Conservation (phyloP, 2,113 vertebrate species). For the Oreochromis niloticus region DNA sequence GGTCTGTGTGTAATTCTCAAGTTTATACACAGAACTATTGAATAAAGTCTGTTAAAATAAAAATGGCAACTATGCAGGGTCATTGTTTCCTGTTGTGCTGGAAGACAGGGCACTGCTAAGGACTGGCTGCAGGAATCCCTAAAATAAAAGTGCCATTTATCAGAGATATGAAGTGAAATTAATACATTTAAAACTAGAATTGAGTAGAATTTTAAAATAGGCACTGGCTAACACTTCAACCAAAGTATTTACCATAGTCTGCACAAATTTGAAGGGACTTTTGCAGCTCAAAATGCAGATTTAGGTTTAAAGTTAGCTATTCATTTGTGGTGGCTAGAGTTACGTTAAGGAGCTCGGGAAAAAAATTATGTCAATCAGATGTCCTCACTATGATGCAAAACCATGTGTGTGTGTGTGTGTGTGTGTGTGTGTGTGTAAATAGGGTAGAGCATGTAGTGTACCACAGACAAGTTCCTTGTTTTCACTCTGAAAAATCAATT, state of each 20-base stretch:
- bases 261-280: neutral
- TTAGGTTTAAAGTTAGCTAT: neutral
- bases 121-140: neutral
- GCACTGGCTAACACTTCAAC: rapidly evolving
- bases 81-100: neutral
- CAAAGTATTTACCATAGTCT: neutral
- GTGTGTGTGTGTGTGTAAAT: neutral
- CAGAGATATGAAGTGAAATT: neutral
- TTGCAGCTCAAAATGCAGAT: neutral
- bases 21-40: neutral
- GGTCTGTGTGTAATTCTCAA: neutral
- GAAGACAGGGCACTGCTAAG: rapidly evolving
- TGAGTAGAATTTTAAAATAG: neutral
- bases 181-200: neutral
- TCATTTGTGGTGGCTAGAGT: neutral
- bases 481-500: neutral
- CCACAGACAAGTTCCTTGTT: neutral
- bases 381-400: neutral
- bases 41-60: neutral
- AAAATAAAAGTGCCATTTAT: neutral
- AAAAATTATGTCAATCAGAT: neutral
- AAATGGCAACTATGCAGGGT: neutral
- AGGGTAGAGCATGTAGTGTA: neutral
- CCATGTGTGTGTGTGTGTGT: rapidly evolving
- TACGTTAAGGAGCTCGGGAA: neutral